A percentile compares a stretch with the other conserved stretches of the same genome.
phyloP scores from a whole-genome alignment of 2,113 vertebrate species.

The Egretta garzetta region DNA sequence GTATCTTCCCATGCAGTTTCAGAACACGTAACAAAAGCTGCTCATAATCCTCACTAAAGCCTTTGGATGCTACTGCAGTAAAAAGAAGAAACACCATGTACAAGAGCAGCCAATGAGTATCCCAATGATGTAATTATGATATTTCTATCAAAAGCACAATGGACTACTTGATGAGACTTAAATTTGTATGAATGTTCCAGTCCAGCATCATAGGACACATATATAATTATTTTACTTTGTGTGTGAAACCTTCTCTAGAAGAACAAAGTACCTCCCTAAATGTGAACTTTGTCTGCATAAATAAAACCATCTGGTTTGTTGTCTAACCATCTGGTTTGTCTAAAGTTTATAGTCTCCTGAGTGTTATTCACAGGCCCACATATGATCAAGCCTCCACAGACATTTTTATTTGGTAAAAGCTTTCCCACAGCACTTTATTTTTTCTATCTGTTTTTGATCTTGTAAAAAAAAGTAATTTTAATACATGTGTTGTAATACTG shows the following conservation, averaged over 20 bases:
- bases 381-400: constrained; percentile 68
- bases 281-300: constrained; percentile 72
- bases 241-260: constrained; percentile 49
- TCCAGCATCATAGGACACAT: neutral
- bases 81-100: neutral
- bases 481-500: constrained; percentile 42
- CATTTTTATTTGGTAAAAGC: constrained; percentile 57
- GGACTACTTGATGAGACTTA: neutral
- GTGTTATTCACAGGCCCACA: constrained; percentile 67
- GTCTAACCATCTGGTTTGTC: constrained; percentile 72
- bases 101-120: neutral
- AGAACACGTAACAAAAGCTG: neutral
- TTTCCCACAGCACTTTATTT: constrained; percentile 76
- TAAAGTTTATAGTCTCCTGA: constrained; percentile 75
- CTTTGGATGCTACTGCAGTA: neutral
- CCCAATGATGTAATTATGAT: neutral
- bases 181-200: neutral
- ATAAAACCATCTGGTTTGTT: constrained; percentile 75
- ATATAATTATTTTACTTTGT: neutral
- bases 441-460: constrained; percentile 67
- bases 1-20: neutral
- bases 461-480: constrained; percentile 51
- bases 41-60: neutral
- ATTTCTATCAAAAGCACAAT: neutral
- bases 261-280: constrained; percentile 63